Evolutionary conservation across 2,113 vertebrate genomes (phyloP), one percentile per base, ranked within the genome.

Genomic region (Spea bombifrons): DNA sequence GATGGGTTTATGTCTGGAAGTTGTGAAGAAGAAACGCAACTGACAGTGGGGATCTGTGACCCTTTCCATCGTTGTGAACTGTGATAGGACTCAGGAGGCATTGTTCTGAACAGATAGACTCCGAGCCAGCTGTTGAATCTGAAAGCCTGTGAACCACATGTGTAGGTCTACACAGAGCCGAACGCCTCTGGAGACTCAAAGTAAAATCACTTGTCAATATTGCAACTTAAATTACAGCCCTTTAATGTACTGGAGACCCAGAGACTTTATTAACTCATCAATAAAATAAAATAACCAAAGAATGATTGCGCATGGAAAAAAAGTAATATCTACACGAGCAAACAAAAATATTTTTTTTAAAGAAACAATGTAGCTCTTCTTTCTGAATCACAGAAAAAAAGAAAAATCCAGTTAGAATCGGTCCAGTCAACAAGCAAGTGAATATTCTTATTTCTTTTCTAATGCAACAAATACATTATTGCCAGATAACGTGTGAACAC

Each of bases 31-130:
- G 64, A 80, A 73, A 73, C 46, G 44, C 77, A 7, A 47, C 52
- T 66, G 77, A 80, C 77, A 73, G 64, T 67, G 71, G 70, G 43
- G 53, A 49, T 45, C 76, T 73, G 61, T 79, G 76, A 79, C 76
- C 76, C 76, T 79, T 66, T 78, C 70, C 69, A 78, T 55, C 17
- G 7, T 66, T 66, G 44, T 73, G 70, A 71, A 66, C 68, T 66
- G 61, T 66, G 69, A 55, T 66, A 57, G 44, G 69, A 66, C 76
- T 79, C 70, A 8, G 48, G 76, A 63, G 76, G 76, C 9, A 55
- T 30, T 72, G 16, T 66, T 73, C 48, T 72, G 49, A 79, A 45
- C 45, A 79, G 59, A 73, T 45, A 57, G 70, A 55, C 30, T 79
- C 73, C 49, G 55, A 48, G 65, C 68, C 76, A 79, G 76, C 69